Evolutionary conservation across 2,797 vertebrate species (phyloP), one percentile per base, ranked within the genome.

Genomic region (Sebastes variabilis): DNA sequence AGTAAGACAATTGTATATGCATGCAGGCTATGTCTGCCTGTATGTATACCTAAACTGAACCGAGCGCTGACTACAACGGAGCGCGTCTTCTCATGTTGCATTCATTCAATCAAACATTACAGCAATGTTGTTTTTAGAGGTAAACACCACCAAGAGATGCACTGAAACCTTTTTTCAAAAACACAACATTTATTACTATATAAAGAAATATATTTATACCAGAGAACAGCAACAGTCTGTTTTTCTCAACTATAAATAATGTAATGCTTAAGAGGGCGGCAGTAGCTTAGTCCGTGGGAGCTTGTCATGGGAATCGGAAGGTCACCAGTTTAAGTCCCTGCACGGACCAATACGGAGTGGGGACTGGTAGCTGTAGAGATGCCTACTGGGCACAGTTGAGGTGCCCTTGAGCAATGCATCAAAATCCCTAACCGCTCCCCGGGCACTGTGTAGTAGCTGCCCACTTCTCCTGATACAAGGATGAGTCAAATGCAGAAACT

Each of bases 91-190:
- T 38, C 4, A 38, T 38, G 36, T 38, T 55, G 10, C n/a, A 52
- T 24, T 55, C 22, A 55, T 22, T 24, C n/a, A 12, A 55, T 55
- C n/a, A 24, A 24, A 59, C 56, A 59, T 27, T 18, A 16, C 8
- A 12, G 22, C 22, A 20, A 32, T 32, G 30, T n/a, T 12, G 59
- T 61, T 67, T 52, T 34, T 13, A 30, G 46, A 52, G 20, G 3
- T 49, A 3, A 46, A 7, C 14, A 8, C 22, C 8, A 38, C 62
- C 13, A 27, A 20, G 24, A 56, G 24, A 56, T 13, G 12, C 11
- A 25, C 6, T 49, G 24, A 67, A 49, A 52, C 46, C 46, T 68
- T 32, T 34, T 56, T 56, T 56, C n/a, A 36, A 70, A 14, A 70
- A 24, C 67, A 38, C 4, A 13, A 34, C 16, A 12, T 32, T n/a